Evolutionary conservation across 2,888 invertebrate genomes (phyloP).

Genomic region (Caenorhabditis drosophilae): DNA sequence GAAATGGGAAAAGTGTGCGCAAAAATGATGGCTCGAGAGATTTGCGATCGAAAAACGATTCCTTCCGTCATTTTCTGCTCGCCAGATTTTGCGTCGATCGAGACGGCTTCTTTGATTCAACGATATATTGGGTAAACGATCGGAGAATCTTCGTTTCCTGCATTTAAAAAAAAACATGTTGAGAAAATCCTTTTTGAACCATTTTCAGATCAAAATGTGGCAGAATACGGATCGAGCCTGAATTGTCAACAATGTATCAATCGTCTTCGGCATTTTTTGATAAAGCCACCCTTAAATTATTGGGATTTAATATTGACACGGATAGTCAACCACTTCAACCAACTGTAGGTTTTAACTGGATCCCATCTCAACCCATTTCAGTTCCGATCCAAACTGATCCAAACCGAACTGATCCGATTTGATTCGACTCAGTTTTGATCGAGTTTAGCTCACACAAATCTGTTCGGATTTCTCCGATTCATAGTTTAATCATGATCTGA

Average conservation of each 20-base stretch:
- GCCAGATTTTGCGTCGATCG: conserved; percentile 45
- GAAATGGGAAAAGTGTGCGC: conserved; percentile 40
- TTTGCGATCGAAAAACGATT: conserved; percentile 21
- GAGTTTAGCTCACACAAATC: too few relatives aligned
- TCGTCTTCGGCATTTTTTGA: conserved; percentile 19
- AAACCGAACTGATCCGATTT: too few relatives aligned
- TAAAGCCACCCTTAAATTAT: conserved; percentile 2
- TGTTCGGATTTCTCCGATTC: too few relatives aligned
- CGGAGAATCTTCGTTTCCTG: too few relatives aligned
- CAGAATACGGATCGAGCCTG: conserved; percentile 31
- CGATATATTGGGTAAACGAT: conserved; percentile 14
- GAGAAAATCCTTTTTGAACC: background rate
- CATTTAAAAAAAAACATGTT: background rate
- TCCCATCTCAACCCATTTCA: background rate
- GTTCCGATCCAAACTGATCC: too few relatives aligned
- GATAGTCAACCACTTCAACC: conserved; percentile 5
- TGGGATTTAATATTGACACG: conserved; percentile 18
- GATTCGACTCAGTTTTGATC: too few relatives aligned
- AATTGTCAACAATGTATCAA: conserved; percentile 28
- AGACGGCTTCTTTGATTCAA: conserved; percentile 39
- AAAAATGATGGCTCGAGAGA: conserved; percentile 41
- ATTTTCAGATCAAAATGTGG: conserved; percentile 24
- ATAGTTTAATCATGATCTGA: too few relatives aligned
- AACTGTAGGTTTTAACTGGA: conserved; percentile 6
- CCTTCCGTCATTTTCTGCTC: conserved; percentile 35